These are phyloP conservation scores for Doryteuthis pealeii DNA, from an alignment of 1,140 invertebrate species.

Conservation along the genomic window DNA sequence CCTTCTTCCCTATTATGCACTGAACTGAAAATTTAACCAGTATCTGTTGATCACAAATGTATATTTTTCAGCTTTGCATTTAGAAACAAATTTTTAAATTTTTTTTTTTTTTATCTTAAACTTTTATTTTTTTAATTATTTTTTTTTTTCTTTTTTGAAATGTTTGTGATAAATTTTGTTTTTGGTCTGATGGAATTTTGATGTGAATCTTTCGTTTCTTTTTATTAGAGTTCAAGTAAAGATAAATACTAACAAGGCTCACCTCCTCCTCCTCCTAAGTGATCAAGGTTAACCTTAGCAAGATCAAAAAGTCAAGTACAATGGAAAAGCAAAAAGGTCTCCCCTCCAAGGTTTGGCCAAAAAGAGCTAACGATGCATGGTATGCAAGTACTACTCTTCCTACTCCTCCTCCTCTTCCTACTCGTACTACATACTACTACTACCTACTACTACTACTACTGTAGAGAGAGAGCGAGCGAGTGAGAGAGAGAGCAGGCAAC, in stretches of 20 bases:
- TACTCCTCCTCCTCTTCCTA: too few relatives aligned
- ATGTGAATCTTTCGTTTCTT: constrained; percentile 1
- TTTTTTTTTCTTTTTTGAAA: background rate
- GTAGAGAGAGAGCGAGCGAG: too few relatives aligned
- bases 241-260: constrained; percentile 16
- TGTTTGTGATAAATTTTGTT: background rate
- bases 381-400: constrained; percentile 7
- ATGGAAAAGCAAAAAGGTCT: background rate
- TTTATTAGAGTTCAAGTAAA: constrained; percentile 16
- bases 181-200: constrained; percentile 9
- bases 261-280: constrained; percentile 5
- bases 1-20: too few relatives aligned
- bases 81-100: background rate
- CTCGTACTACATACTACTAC: too few relatives aligned
- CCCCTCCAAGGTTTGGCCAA: background rate
- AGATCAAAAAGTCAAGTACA: constrained; percentile 9
- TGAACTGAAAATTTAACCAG: too few relatives aligned
- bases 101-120: too few relatives aligned
- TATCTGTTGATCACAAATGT: too few relatives aligned
- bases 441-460: too few relatives aligned
- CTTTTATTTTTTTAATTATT: too few relatives aligned
- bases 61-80: background rate
- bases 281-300: constrained; percentile 15
- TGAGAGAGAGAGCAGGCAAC: too few relatives aligned
- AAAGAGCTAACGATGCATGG: constrained; percentile 13